Base-by-base conservation (phyloP, 2,797 vertebrate genomes). In the Argentina silus region DNA sequence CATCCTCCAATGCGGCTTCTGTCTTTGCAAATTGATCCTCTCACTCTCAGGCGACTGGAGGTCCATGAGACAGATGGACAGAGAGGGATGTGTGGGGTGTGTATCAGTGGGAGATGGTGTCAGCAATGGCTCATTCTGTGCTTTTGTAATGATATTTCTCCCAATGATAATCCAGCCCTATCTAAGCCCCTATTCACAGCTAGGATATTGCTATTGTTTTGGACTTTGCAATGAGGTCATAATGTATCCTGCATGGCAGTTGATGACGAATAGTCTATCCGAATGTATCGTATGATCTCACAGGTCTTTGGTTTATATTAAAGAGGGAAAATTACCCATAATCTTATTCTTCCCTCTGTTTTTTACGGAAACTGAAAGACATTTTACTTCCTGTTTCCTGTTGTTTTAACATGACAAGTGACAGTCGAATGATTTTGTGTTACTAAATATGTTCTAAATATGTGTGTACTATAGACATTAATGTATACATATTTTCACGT, bases 1-100 rank as follows among this genome's bases (percentile, higher is more conserved):
- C 1, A 12, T 43, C 23, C 63, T 60, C 36, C 44, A 56, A 17
- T 62, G 69, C 47, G 21, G 17, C 9, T 45, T 70, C 69, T 27
- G 50, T 19, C 17, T 69, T 62, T 14, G 50, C 3, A 56, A 12
- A 7, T 66, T 55, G 63, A 14, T 60, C 2, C 67, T 67, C 70
- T 55, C 2, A 59, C 70, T 61, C 55, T 48, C 21, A 27, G 27
- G 12, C 14, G 19, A 70, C 19, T 5, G 7, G 36, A 69, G 48
- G 48, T 47, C n/a, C 2, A 23, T 45, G 36, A 53, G 27, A 62
- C 2, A 70, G 42, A 64, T 1, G n/a, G 15, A 14, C 48, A 14
- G 6, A n/a, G 23, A 59, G 21, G n/a, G 11, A 14, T 3, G 55
- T 15, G 10, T 19, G 27, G 1, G 27, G 2, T 36, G 4, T 36